Conservation (phyloP, 2,797 vertebrate species). For the Onychomys arenicola region DNA sequence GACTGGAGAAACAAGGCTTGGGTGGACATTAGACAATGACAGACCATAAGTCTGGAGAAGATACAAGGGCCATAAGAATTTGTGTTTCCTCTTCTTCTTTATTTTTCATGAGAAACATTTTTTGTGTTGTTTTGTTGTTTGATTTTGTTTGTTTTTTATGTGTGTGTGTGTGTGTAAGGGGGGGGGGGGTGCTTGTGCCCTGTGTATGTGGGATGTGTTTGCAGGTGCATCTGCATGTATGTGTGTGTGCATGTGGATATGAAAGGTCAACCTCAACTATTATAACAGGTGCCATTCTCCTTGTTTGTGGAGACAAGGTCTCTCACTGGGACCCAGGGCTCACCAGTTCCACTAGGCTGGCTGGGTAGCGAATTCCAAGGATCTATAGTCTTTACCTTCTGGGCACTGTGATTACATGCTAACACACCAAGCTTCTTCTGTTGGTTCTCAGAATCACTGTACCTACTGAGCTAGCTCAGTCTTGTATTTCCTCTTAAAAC, state of each 20-base stretch:
- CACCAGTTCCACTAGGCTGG: neutral
- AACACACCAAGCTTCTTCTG: neutral
- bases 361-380: neutral
- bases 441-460: neutral
- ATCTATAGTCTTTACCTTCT: neutral
- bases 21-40: fast-evolving
- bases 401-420: no score
- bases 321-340: neutral
- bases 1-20: neutral
- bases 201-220: neutral
- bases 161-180: neutral
- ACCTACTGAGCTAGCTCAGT: neutral
- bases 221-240: neutral
- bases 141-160: neutral
- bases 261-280: neutral
- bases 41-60: neutral
- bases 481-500: neutral
- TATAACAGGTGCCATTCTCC: neutral
- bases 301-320: neutral
- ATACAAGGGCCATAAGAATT: neutral
- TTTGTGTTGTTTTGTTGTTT: neutral
- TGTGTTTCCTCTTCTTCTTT: neutral
- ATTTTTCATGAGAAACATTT: neutral
- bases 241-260: neutral
- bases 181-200: neutral